Evolutionary conservation across 2,888 invertebrate genomes (phyloP), one percentile per base, ranked within the genome.

Genomic region (Dolomedes plantarius): DNA sequence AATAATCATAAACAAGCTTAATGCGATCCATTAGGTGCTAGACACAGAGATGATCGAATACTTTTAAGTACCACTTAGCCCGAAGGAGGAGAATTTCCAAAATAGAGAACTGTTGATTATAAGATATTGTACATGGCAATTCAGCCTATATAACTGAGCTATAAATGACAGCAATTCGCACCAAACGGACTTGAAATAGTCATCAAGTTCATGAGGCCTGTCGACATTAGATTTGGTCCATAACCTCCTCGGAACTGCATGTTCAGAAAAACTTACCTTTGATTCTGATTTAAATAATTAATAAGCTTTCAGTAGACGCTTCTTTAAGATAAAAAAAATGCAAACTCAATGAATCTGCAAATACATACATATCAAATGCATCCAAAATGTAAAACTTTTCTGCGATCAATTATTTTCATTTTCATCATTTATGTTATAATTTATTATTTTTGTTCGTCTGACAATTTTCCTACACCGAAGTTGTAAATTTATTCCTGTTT

Each of bases 121-220:
- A 69, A 71, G 71, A 39, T 36, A 27, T 64, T 78, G 29, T 29
- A 11, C 36, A 23, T 46, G 11, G 77, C 68, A 56, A 56, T 78
- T 78, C 64, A 28, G 69, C n/a, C 56, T 9, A 64, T 28, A n/a
- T n/a, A 16, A 29, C 32, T 31, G n/a, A 19, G 62, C 64, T 72
- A 13, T 39, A 71, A 78, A 79, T 79, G 72, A 65, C 29, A 16
- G 50, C 62, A 39, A 71, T 78, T 71, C 69, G 27, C 23, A 19
- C 72, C 50, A 72, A 79, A 71, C 32, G 62, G 71, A 56, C 69
- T 69, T 65, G 79, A 79, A 79, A 72, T 79, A 31, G 29, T 19
- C 72, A 72, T 79, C 64, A 79, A 79, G 41, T 72, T 32, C 65
- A 79, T 79, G 79, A 72, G 62, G 41, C 79, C 65, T 65, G 28